Conservation (phyloP, 1,140 invertebrate species). For the Oncopeltus fasciatus region DNA sequence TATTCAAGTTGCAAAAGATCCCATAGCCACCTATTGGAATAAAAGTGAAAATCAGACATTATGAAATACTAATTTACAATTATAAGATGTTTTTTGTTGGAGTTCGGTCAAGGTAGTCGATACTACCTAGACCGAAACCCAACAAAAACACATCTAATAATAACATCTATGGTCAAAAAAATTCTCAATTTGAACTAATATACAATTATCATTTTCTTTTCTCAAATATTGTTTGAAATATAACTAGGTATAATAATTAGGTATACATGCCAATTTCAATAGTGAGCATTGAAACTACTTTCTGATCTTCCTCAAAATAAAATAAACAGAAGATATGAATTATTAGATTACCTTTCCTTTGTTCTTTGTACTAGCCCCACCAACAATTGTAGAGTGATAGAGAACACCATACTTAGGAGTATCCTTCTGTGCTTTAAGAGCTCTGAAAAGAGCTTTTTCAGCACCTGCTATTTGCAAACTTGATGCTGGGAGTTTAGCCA, state of each 20-base stretch:
- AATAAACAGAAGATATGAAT: not conserved
- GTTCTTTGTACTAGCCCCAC: conserved; percentile 78
- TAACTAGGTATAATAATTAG: too few species aligned
- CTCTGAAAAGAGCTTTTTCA: conserved; percentile 94
- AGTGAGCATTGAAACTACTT: not conserved
- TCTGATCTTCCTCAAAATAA: not conserved
- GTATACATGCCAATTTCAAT: not conserved
- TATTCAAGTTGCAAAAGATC: too few species aligned
- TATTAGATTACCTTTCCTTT: conserved; percentile 49
- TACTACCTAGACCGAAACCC: too few species aligned
- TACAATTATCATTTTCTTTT: not conserved
- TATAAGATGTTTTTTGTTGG: too few species aligned
- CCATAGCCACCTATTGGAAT: too few species aligned
- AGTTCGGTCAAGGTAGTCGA: too few species aligned
- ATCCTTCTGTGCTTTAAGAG: conserved; percentile 84
- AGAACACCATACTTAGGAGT: conserved; percentile 98
- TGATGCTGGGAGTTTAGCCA: conserved; percentile 97
- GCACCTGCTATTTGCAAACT: conserved; percentile 98
- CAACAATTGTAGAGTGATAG: conserved; percentile 96
- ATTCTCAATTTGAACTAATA: too few species aligned
- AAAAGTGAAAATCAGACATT: too few species aligned
- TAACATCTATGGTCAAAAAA: too few species aligned
- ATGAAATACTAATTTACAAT: too few species aligned
- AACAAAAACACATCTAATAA: too few species aligned
- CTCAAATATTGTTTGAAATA: too few species aligned